Conservation (phyloP, 2,113 vertebrate genomes). For the Chaetorhynchus papuensis region DNA sequence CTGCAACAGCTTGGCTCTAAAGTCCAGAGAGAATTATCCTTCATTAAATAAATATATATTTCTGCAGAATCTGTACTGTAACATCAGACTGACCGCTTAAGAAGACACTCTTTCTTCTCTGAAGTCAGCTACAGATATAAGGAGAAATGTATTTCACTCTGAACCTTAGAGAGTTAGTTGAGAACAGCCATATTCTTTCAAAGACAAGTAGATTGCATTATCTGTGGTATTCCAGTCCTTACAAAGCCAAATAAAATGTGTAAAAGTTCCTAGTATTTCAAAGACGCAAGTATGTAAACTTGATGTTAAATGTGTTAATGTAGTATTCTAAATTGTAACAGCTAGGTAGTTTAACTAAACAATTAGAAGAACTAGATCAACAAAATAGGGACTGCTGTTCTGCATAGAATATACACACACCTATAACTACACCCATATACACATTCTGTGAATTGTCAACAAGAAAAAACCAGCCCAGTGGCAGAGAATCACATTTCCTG, state of each 20-base stretch:
- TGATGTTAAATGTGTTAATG: constrained; percentile 77
- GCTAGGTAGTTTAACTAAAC: constrained; percentile 75
- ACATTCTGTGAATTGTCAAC: constrained; percentile 61
- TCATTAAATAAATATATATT: background rate
- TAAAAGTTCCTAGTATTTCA: constrained; percentile 79
- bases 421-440: constrained; percentile 53
- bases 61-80: constrained; percentile 44
- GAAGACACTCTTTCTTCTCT: constrained; percentile 59
- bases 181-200: constrained; percentile 81
- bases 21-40: constrained; percentile 49
- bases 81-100: constrained; percentile 49
- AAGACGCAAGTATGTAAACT: constrained; percentile 76
- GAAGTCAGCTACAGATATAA: constrained; percentile 64
- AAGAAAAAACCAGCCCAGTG: constrained; percentile 39
- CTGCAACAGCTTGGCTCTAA: constrained; percentile 58
- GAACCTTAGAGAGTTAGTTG: constrained; percentile 73
- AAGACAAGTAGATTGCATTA: constrained; percentile 71
- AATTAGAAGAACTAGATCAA: constrained; percentile 74
- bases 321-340: constrained; percentile 78
- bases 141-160: constrained; percentile 61
- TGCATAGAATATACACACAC: constrained; percentile 58
- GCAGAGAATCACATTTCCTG: constrained; percentile 71
- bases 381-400: constrained; percentile 66
- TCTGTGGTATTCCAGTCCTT: constrained; percentile 78
- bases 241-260: constrained; percentile 81